Conservation (phyloP, 2,797 vertebrate species). For the Lophius americanus region DNA sequence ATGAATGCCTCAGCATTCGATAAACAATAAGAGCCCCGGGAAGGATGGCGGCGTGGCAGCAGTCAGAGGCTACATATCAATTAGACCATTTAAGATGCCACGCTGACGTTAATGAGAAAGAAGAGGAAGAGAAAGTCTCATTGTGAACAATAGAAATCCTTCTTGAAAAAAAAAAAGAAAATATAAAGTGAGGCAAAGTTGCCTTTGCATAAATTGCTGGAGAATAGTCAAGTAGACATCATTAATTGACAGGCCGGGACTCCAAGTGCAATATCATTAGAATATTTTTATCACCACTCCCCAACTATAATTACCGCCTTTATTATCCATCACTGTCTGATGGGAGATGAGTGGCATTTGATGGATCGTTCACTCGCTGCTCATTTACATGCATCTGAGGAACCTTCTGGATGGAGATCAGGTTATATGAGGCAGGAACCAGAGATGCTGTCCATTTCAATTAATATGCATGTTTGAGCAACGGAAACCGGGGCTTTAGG, state of each 20-base stretch:
- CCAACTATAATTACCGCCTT: conserved; percentile 70
- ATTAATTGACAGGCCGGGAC: conserved; percentile 72
- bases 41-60: conserved; percentile 35
- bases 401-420: conserved; percentile 59
- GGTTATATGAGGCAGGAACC: conserved; percentile 48
- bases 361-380: conserved; percentile 70
- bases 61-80: conserved; percentile 69
- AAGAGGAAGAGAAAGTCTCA: conserved; percentile 11
- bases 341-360: conserved; percentile 74
- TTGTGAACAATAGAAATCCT: conserved; percentile 52
- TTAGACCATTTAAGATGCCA: conserved; percentile 67
- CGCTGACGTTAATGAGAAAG: conserved; percentile 59
- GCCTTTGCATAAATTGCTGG: conserved; percentile 64
- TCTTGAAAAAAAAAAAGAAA: conserved; percentile 31
- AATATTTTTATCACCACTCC: conserved; percentile 69
- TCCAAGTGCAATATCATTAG: conserved; percentile 68
- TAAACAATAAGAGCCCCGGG: conserved; percentile 66
- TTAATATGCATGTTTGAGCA: conserved; percentile 44
- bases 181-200: conserved; percentile 29
- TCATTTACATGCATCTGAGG: conserved; percentile 73
- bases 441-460: conserved; percentile 40
- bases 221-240: conserved; percentile 62
- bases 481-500: conserved; percentile 23
- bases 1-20: conserved; percentile 45
- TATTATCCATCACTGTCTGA: conserved; percentile 73